Evolutionary conservation across 2,888 invertebrate genomes (phyloP).

Genomic region (Polydrusus pterygomalis): DNA sequence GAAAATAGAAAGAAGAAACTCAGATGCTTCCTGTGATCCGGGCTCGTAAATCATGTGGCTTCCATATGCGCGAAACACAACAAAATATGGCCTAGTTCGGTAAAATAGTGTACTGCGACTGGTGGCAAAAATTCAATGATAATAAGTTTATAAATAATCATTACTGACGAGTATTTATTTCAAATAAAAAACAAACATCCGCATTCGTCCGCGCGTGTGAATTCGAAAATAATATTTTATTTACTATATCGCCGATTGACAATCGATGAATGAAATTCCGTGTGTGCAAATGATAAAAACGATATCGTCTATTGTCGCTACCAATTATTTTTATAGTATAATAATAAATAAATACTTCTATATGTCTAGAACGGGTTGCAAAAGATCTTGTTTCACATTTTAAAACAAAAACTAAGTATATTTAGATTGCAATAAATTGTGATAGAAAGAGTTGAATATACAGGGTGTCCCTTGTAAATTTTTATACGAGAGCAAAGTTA

Average conservation of each 20-base stretch:
- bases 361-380: slow-evolving; percentile 50
- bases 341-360: slow-evolving; percentile 41
- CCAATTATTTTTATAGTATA: slow-evolving; percentile 49
- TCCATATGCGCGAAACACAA: slow-evolving; percentile 67
- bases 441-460: slow-evolving; percentile 31
- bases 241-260: slow-evolving; percentile 67
- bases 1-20: slow-evolving; percentile 78
- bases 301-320: slow-evolving; percentile 51
- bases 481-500: slow-evolving; percentile 24
- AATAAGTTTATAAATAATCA: slow-evolving; percentile 44
- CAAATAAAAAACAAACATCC: slow-evolving; percentile 51
- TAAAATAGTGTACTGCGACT: slow-evolving; percentile 59
- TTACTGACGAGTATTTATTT: slow-evolving; percentile 38
- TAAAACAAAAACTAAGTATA: slow-evolving; percentile 10
- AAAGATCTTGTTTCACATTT: slow-evolving; percentile 44
- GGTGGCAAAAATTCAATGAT: slow-evolving; percentile 55
- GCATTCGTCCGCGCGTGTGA: slow-evolving; percentile 63
- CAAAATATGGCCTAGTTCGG: slow-evolving; percentile 65
- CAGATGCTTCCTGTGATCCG: slow-evolving; percentile 63
- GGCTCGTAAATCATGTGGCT: slow-evolving; percentile 71
- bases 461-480: slow-evolving; percentile 47
- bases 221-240: slow-evolving; percentile 59
- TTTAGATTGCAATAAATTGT: slow-evolving; percentile 15
- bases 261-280: slow-evolving; percentile 62
- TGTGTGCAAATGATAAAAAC: slow-evolving; percentile 53